A percentile compares a stretch with the other conserved stretches of the same genome.
These are phyloP conservation scores for Sceloporus tristichus DNA, from an alignment of 2,113 vertebrate species.

Conservation along the genomic window DNA sequence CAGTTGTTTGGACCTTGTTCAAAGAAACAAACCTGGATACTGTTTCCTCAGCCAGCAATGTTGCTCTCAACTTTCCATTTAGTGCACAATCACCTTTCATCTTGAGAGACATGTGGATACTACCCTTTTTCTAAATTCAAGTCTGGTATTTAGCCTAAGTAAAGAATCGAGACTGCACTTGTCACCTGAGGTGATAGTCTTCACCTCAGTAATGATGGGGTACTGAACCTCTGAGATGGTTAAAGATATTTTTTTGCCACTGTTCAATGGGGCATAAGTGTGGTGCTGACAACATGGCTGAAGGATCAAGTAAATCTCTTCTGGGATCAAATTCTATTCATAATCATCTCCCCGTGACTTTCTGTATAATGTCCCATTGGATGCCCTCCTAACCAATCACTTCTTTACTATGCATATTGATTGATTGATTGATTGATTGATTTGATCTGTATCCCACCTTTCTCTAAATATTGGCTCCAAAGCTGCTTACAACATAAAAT, in stretches of 20 bases:
- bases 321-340: not conserved
- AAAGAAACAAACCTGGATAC: constrained; percentile 19
- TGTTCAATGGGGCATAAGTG: too few species aligned
- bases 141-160: not conserved
- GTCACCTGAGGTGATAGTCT: not conserved
- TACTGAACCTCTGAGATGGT: too few species aligned
- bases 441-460: not conserved
- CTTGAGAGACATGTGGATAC: not conserved
- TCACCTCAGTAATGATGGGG: not conserved
- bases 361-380: not conserved
- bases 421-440: not conserved
- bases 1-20: constrained; percentile 3
- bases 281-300: too few species aligned
- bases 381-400: not conserved
- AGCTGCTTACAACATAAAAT: too few species aligned
- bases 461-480: not conserved
- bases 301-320: not conserved
- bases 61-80: not conserved
- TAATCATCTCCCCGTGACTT: not conserved
- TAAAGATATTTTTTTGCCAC: too few species aligned
- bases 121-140: not conserved
- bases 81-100: too few species aligned
- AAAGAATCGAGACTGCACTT: not conserved
- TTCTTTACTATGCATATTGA: not conserved
- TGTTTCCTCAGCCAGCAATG: not conserved